Evolutionary conservation across 2,888 invertebrate species (phyloP).

Genomic region (Chalcis sispes): DNA sequence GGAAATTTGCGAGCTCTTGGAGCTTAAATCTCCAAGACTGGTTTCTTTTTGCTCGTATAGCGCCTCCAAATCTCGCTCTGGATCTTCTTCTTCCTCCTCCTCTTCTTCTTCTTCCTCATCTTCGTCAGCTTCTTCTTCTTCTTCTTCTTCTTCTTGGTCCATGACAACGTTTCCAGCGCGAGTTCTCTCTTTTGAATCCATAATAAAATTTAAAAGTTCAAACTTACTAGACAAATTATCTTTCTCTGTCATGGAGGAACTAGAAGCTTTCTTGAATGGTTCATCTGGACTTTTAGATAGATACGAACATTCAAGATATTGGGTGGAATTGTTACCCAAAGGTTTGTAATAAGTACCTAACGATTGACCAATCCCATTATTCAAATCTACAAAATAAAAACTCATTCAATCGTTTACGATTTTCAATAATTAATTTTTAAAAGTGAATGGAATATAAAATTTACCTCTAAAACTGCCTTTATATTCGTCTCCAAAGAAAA

Average conservation of each 20-base stretch:
- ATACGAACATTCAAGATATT: constrained; percentile 57
- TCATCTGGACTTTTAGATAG: constrained; percentile 68
- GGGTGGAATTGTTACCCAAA: constrained; percentile 28
- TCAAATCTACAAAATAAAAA: constrained; percentile 42
- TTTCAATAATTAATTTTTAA: not conserved
- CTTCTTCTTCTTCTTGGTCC: constrained; percentile 67
- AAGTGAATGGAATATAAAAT: not conserved
- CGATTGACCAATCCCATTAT: constrained; percentile 56
- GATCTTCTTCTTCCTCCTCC: constrained; percentile 79
- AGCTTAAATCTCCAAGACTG: constrained; percentile 79
- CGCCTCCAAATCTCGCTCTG: constrained; percentile 77
- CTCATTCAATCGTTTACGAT: no score
- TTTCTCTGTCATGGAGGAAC: constrained; percentile 80
- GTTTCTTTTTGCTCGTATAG: constrained; percentile 77
- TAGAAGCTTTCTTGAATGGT: constrained; percentile 67
- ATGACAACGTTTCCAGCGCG: constrained; percentile 75
- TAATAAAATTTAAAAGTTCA: constrained; percentile 92
- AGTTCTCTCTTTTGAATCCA: constrained; percentile 81
- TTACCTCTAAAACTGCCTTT: constrained; percentile 60
- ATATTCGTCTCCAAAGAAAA: constrained; percentile 77
- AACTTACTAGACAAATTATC: constrained; percentile 83
- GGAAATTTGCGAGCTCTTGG: constrained; percentile 86
- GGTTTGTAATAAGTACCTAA: constrained; percentile 56
- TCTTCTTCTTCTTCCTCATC: constrained; percentile 68
- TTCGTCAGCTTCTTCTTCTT: constrained; percentile 70